Base-by-base conservation (phyloP, 1,140 invertebrate species). In the Drosophila lacteicornis region DNA sequence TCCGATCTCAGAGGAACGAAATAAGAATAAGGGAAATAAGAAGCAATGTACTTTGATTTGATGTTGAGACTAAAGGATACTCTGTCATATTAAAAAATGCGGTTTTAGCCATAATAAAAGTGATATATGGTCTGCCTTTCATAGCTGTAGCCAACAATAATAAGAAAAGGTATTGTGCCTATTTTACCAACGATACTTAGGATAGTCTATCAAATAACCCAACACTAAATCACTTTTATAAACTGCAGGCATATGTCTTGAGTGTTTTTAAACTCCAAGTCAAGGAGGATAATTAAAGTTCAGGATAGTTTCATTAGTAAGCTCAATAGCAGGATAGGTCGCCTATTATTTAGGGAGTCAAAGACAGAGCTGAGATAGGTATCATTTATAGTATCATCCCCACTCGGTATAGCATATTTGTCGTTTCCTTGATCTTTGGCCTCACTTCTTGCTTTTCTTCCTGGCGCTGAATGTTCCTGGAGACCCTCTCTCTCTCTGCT, bases 361-460 rank as follows among this genome's bases (percentile, higher is more conserved):
- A 22, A 22, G 4, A 56, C 2, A 3, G 4, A 22, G 2, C 17
- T 8, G 12, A 30, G 0, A 6, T 15, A 6, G 17, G 30, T 12
- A 15, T 22, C 6, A 9, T 8, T 13, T 22, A 38, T 36, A 9
- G 8, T 15, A 22, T 7, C 22, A 12, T 15, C 17, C 45, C 30
- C 38, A 19, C 38, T 33, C 13, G n/a, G 46, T 30, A 27, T 45
- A 38, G 51, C 69, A 42, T 51, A 85, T 90, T 90, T 90, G 86
- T 85, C 75, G 75, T 78, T 67, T 81, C 63, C 74, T 45, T 79
- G 83, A 87, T 87, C 78, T 90, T 79, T 90, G 65, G 62, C 63
- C 47, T 46, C 15, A 38, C 36, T 51, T 59, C 45, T 56, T 62
- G 30, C 42, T 55, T 38, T 77, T 50, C 68, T 82, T 68, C 68